Conservation (phyloP, 2,888 invertebrate genomes). For the Argynnis bischoffii region DNA sequence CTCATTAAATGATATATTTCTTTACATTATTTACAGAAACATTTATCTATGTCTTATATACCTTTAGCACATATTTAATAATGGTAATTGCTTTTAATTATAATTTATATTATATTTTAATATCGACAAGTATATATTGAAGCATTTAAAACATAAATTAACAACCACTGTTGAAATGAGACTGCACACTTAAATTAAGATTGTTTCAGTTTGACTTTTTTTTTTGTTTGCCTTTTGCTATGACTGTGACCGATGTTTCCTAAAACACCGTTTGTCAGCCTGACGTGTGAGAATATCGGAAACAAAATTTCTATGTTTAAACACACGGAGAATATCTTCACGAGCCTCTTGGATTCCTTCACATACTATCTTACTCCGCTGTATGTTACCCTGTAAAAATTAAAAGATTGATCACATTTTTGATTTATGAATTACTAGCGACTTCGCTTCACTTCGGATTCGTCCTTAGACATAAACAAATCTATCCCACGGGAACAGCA, state of each 20-base stretch:
- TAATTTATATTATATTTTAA: neutral
- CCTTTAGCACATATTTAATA: constrained; percentile 4
- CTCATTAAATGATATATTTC: constrained; percentile 33
- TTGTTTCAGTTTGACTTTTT: constrained; percentile 34
- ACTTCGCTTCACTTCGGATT: too few relatives aligned
- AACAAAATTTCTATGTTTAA: constrained; percentile 94
- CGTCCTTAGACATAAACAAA: too few relatives aligned
- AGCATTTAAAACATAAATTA: constrained; percentile 2
- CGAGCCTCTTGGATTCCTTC: constrained; percentile 96
- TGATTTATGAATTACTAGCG: neutral
- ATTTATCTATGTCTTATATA: constrained; percentile 21
- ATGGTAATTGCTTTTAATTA: constrained; percentile 1
- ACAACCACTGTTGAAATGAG: constrained; percentile 4
- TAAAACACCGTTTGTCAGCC: constrained; percentile 95
- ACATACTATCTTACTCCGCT: constrained; percentile 95
- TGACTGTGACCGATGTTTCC: constrained; percentile 91
- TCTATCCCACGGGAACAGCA: too few relatives aligned
- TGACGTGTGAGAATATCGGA: constrained; percentile 94
- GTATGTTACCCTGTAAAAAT: constrained; percentile 92
- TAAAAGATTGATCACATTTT: constrained; percentile 1
- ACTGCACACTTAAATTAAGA: constrained; percentile 17
- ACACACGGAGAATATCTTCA: constrained; percentile 92
- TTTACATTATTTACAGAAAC: constrained; percentile 45
- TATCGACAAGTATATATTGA: constrained; percentile 8
- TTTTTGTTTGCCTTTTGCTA: constrained; percentile 52